phyloP scores from a whole-genome alignment of 2,888 invertebrate species.

The Xylophagus ater region DNA sequence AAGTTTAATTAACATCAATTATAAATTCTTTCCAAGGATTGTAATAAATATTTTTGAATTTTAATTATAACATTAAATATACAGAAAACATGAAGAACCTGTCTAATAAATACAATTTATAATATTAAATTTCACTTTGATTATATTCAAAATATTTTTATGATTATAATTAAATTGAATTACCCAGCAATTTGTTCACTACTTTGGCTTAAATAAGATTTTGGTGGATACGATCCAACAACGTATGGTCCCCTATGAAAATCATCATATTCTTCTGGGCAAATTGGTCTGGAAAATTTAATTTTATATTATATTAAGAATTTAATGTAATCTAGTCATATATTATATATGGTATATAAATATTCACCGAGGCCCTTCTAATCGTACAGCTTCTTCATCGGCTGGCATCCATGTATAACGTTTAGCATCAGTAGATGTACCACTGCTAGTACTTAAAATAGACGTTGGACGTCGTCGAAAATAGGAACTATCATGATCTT shows the following conservation, averaged over 20 bases:
- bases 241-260: conserved; percentile 20
- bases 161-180: conserved; percentile 12
- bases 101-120: too few species aligned
- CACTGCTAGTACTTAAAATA: conserved; percentile 49
- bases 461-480: conserved; percentile 68
- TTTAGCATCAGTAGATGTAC: conserved; percentile 47
- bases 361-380: conserved; percentile 54
- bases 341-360: neutral
- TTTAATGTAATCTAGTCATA: too few species aligned
- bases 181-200: conserved; percentile 31
- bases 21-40: neutral
- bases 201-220: conserved; percentile 35
- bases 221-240: conserved; percentile 22
- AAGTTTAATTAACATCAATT: conserved; percentile 1
- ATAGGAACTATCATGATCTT: conserved; percentile 69
- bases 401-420: conserved; percentile 69
- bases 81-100: too few species aligned
- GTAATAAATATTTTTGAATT: neutral
- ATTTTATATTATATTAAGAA: too few species aligned
- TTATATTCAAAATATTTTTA: neutral
- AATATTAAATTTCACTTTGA: conserved; percentile 4
- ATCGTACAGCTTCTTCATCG: conserved; percentile 59
- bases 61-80: too few species aligned
- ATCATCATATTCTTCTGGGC: conserved; percentile 19
- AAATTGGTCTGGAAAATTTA: conserved; percentile 18